Base-by-base conservation (phyloP, 2,113 vertebrate species). In the Tenebrosternarchus preto region DNA sequence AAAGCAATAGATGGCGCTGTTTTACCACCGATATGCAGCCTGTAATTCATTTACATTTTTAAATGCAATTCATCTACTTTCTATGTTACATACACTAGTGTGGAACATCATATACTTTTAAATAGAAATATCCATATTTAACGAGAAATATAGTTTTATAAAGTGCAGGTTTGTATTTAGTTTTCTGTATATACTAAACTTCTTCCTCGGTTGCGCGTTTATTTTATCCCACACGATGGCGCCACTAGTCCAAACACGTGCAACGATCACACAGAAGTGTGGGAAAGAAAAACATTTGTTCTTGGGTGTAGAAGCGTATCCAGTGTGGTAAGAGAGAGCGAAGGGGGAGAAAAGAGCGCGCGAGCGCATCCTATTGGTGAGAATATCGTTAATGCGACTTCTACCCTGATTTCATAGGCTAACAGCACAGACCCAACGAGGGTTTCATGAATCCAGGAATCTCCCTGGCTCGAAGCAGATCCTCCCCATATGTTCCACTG, bases 251-350 rank as follows among this genome's bases (percentile, higher is more conserved):
- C 83, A 80, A 82, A 24, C 77, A 83, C 68, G 24, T 29, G 16
- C 15, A 25, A 24, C n/a, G 53, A 69, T 20, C 46, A 57, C 60
- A 75, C 29, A 69, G 80, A 73, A 88, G 88, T 89, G 90, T 90
- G 88, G 85, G 83, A 89, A 86, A 90, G 82, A 83, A 88, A 90
- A 90, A 89, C 89, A 90, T 88, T 88, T 87, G 87, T 50, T 50
- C 43, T 50, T 50, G 43, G 43, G 8, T 50, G 43, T 12, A 12
- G 57, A 29, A 85, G 84, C 89, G 86, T 85, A 89, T 88, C 88
- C 85, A 88, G 75, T 83, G 85, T 4, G 90, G 87, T 84, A 84
- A 59, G 31, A 22, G n/a, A 56, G 73, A 89, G 84, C 88, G 81
- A 81, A n/a, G n/a, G n/a, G 71, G 46, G 43, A 72, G 88, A 80